A percentile compares a stretch with the other conserved stretches of the same genome.
These are phyloP conservation scores for Homarus gammarus DNA, from an alignment of 2,888 invertebrate species.

Conservation along the genomic window DNA sequence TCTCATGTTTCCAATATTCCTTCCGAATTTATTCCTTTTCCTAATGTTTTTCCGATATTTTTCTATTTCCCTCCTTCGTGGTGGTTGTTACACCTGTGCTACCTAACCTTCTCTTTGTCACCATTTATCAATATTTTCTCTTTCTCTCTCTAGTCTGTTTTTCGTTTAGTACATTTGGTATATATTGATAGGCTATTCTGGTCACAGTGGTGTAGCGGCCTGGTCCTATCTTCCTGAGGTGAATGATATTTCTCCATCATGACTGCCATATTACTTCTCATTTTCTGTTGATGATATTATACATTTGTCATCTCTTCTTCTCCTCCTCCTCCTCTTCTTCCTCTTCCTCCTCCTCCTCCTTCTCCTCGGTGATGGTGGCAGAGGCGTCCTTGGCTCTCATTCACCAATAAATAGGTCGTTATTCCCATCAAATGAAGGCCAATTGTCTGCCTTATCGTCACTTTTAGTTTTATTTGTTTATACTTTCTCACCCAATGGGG, in stretches of 20 bases:
- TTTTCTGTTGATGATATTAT: neutral
- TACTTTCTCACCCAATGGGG: neutral
- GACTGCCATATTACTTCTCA: neutral
- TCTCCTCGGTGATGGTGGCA: neutral
- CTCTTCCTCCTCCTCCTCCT: too few relatives aligned
- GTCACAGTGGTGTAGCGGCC: too few relatives aligned
- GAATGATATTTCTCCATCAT: neutral
- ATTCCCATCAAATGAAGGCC: neutral
- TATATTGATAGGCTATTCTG: too few relatives aligned
- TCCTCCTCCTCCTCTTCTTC: too few relatives aligned
- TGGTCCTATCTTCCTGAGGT: neutral
- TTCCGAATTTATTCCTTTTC: neutral
- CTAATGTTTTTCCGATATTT: slow-evolving; percentile 6
- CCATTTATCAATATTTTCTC: neutral
- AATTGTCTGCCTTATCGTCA: neutral
- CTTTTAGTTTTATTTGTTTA: too few relatives aligned
- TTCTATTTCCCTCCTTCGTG: slow-evolving; percentile 7
- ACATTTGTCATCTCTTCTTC: neutral
- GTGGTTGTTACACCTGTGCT: neutral
- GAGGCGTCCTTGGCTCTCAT: too few relatives aligned
- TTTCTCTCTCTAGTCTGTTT: too few relatives aligned
- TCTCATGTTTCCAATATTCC: slow-evolving; percentile 15
- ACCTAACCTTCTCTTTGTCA: neutral
- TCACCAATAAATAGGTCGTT: slow-evolving; percentile 11
- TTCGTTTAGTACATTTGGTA: too few relatives aligned